Percentiles rank a stretch among this genome's conserved stretches.
Evolutionary conservation across 2,797 vertebrate genomes (phyloP).

Genomic region (Enteromius trimaculatus): DNA sequence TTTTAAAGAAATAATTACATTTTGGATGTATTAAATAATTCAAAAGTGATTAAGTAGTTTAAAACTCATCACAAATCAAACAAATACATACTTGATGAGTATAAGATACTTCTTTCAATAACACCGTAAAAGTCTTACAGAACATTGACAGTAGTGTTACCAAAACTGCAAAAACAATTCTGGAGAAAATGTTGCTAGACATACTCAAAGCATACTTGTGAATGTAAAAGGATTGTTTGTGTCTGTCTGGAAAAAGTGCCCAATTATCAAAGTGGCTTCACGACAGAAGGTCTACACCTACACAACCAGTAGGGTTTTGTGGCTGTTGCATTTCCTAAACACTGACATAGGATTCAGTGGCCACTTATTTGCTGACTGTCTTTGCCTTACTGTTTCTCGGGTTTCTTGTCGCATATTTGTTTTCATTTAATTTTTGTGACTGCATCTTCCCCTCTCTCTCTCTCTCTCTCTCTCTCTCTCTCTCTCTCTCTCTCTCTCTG

Average conservation of each 20-base stretch:
- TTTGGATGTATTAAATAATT: not conserved
- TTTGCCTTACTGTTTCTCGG: not conserved
- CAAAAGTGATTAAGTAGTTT: too few relatives aligned
- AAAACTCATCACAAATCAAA: not conserved
- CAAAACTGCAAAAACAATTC: not conserved
- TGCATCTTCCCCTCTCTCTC: not conserved
- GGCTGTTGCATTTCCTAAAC: slow-evolving; percentile 38
- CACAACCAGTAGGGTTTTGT: slow-evolving; percentile 49
- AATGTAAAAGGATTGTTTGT: not conserved
- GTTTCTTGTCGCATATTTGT: slow-evolving; percentile 13
- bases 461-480: not conserved
- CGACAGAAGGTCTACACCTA: slow-evolving; percentile 28
- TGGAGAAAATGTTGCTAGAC: slow-evolving; percentile 2
- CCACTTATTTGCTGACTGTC: slow-evolving; percentile 31
- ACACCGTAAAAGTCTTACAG: not conserved
- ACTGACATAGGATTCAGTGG: slow-evolving; percentile 18
- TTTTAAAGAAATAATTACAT: not conserved
- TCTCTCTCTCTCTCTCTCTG: slow-evolving; percentile 33
- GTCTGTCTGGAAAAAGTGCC: slow-evolving; percentile 33
- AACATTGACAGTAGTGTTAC: not conserved
- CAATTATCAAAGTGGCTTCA: slow-evolving; percentile 23
- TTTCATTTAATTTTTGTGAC: not conserved
- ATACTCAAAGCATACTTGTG: not conserved
- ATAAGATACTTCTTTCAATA: slow-evolving; percentile 10
- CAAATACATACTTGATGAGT: slow-evolving; percentile 12